These are phyloP conservation scores for Rhodophaea formosa DNA, from an alignment of 2,888 invertebrate species.

Conservation along the genomic window DNA sequence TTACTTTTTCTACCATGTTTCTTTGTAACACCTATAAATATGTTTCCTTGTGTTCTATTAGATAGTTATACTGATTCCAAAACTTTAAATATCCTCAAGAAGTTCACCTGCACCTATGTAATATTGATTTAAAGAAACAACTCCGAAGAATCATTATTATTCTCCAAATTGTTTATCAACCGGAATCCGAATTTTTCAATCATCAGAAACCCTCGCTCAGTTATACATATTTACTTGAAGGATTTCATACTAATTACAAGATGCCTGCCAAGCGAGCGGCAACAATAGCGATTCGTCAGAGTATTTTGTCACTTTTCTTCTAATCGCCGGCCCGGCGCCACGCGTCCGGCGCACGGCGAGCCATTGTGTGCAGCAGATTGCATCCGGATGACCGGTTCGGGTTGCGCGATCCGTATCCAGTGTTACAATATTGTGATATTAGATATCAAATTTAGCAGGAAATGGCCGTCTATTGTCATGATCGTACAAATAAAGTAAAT, in stretches of 20 bases:
- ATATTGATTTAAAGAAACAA: too few relatives aligned
- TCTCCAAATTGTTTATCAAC: too few relatives aligned
- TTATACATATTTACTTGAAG: conserved; percentile 3
- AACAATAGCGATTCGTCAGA: conserved; percentile 13
- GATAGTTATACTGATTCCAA: too few relatives aligned
- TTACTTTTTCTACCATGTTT: too few relatives aligned
- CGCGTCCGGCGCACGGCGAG: conserved; percentile 16
- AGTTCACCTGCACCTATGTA: too few relatives aligned
- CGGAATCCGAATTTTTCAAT: too few relatives aligned
- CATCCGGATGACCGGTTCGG: conserved; percentile 50
- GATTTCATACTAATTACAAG: conserved; percentile 12
- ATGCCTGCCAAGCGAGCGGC: conserved; percentile 3
- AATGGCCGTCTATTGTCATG: background rate
- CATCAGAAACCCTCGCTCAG: background rate
- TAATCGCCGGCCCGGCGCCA: conserved; percentile 13
- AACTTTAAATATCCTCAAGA: too few relatives aligned
- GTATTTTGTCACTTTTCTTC: conserved; percentile 21
- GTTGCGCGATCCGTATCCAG: conserved; percentile 24
- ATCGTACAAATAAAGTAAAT: too few relatives aligned
- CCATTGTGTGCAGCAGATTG: conserved; percentile 32
- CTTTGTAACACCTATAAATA: too few relatives aligned
- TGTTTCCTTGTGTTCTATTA: too few relatives aligned
- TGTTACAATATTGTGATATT: conserved; percentile 12
- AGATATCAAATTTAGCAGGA: conserved; percentile 10
- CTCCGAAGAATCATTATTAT: too few relatives aligned